Percentiles rank a stretch among this genome's conserved stretches.
phyloP scores from a whole-genome alignment of 2,797 vertebrate species.

The Diplodus puntazzo region DNA sequence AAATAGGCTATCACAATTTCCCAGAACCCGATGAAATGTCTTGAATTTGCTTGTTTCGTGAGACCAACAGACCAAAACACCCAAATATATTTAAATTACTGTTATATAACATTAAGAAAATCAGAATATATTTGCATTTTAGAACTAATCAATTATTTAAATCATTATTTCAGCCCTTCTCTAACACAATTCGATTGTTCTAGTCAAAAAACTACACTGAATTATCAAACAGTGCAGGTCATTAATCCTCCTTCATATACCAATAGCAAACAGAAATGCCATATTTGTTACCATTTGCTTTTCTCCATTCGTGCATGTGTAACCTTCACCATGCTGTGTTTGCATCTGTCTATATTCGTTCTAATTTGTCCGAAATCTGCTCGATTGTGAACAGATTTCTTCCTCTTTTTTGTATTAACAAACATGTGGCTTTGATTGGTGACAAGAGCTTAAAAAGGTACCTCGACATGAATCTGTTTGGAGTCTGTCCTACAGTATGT shows the following conservation, averaged over 20 bases:
- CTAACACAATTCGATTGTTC: not conserved
- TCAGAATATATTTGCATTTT: not conserved
- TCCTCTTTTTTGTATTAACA: conserved; percentile 4
- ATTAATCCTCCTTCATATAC: not conserved
- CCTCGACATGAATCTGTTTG: conserved; percentile 29
- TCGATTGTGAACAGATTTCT: not conserved
- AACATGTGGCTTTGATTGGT: conserved; percentile 51
- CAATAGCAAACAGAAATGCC: too few relatives aligned
- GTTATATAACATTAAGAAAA: not conserved
- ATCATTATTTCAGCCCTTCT: not conserved
- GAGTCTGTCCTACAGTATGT: conserved; percentile 43
- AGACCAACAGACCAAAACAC: not conserved
- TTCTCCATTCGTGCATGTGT: not conserved
- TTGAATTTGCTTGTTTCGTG: not conserved
- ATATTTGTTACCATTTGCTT: too few relatives aligned
- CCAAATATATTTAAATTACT: not conserved
- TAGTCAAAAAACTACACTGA: not conserved
- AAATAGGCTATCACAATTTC: not conserved
- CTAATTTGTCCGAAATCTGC: conserved; percentile 40
- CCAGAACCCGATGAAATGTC: not conserved
- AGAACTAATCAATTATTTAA: not conserved
- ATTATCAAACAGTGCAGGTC: not conserved
- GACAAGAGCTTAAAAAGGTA: conserved; percentile 12
- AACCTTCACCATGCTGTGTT: conserved; percentile 11
- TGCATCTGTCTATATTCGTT: conserved; percentile 32